Percentiles rank a stretch among this genome's conserved stretches.
Evolutionary conservation across 2,888 invertebrate species (phyloP).

Genomic region (Meta bourneti): DNA sequence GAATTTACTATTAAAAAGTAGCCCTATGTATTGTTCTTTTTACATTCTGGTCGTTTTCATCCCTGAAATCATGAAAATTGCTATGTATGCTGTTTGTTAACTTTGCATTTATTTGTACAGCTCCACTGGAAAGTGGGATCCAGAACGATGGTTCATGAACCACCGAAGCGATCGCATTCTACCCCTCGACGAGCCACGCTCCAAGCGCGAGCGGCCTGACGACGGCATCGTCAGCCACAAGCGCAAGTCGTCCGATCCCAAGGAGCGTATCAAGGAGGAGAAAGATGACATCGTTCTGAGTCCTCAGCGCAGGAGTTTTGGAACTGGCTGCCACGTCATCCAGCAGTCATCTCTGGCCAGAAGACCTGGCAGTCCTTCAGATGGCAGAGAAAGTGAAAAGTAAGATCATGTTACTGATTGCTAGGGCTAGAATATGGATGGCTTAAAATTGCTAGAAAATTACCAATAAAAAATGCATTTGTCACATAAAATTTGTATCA

Average conservation of each 20-base stretch:
- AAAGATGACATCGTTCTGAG: slow-evolving; percentile 91
- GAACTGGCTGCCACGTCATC: slow-evolving; percentile 91
- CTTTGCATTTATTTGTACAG: slow-evolving; percentile 15
- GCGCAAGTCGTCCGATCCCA: slow-evolving; percentile 80
- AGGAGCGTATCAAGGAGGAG: slow-evolving; percentile 89
- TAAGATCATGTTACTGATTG: not conserved
- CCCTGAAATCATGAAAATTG: too few relatives aligned
- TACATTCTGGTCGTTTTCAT: too few relatives aligned
- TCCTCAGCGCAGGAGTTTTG: slow-evolving; percentile 92
- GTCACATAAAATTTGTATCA: too few relatives aligned
- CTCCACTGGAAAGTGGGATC: slow-evolving; percentile 76
- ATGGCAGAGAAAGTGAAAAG: slow-evolving; percentile 77
- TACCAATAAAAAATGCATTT: too few relatives aligned
- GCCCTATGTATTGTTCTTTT: too few relatives aligned
- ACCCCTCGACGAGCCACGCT: slow-evolving; percentile 77
- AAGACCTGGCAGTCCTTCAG: slow-evolving; percentile 77
- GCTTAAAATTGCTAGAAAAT: too few relatives aligned
- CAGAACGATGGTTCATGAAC: slow-evolving; percentile 76
- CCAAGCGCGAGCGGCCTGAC: slow-evolving; percentile 79
- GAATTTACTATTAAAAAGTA: too few relatives aligned
- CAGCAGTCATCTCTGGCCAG: slow-evolving; percentile 79
- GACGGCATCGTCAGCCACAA: slow-evolving; percentile 78
- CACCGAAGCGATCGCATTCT: slow-evolving; percentile 79
- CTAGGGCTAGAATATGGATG: too few relatives aligned
- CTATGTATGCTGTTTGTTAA: too few relatives aligned